phyloP scores from a whole-genome alignment of 2,888 invertebrate genomes.

The Tenthredo livida region DNA sequence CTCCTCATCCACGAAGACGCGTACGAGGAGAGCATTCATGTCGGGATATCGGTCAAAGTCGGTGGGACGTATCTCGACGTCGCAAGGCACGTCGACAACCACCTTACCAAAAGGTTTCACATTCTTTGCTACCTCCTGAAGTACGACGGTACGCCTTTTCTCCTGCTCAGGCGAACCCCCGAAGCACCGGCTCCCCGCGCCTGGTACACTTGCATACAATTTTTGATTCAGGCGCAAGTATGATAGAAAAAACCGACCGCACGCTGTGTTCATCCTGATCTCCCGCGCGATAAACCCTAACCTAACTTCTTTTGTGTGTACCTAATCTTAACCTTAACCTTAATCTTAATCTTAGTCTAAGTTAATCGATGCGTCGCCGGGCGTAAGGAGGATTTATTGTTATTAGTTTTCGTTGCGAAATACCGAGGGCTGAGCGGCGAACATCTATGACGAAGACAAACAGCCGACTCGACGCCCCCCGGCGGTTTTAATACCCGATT shows the following conservation, averaged over 20 bases:
- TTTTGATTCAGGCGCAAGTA: conserved; percentile 50
- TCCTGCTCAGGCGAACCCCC: conserved; percentile 22
- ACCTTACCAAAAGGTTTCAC: conserved; percentile 62
- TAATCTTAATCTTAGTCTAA: not conserved
- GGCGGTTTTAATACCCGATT: not conserved
- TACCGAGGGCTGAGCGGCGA: conserved; percentile 13
- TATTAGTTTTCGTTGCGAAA: too few relatives aligned
- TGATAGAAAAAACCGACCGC: conserved; percentile 44
- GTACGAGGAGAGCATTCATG: conserved; percentile 61
- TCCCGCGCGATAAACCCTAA: not conserved
- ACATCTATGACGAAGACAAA: conserved; percentile 1
- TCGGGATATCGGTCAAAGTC: conserved; percentile 63
- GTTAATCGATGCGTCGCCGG: not conserved
- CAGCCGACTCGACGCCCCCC: conserved; percentile 26
- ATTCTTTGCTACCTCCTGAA: conserved; percentile 56
- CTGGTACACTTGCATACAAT: conserved; percentile 41
- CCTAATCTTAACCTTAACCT: conserved; percentile 2
- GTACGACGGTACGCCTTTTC: conserved; percentile 40
- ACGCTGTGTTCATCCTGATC: conserved; percentile 44
- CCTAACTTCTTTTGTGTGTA: not conserved
- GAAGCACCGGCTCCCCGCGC: conserved; percentile 8
- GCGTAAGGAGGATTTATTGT: not conserved
- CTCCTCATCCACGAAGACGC: conserved; percentile 53
- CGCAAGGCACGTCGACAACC: conserved; percentile 60
- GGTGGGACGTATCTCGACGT: conserved; percentile 61